Base-by-base conservation (phyloP, 2,888 invertebrate species). In the Anodontia alba region DNA sequence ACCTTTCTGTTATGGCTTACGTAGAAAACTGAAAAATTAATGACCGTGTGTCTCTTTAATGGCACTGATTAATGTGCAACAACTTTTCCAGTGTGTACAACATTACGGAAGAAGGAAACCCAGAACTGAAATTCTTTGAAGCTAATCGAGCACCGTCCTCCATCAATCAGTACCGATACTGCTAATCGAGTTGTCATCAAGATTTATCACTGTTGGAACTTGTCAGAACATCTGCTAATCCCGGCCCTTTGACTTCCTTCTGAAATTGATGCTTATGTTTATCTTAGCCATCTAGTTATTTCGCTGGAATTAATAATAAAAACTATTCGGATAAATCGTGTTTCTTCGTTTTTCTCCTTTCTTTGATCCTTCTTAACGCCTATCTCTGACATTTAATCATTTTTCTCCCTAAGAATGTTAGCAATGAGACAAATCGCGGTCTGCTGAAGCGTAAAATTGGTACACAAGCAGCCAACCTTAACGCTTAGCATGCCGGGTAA, bases 141-240 rank as follows among this genome's bases (percentile, higher is more conserved):
- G 62, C 20, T 62, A 33, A 62, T 29, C 62, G 33, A 62, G 33
- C 33, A 62, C 29, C 10, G 62, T 17, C 31, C 33, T 26, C 33
- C 17, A 62, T 62, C 62, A 62, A 62, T 62, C 62, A 62, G 8
- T 33, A 33, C 3, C 15, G 20, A 33, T 23, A 33, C 17, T 8
- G 62, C 33, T 62, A 62, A 62, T 62, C 62, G 62, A 62, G 62
- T 62, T 62, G 62, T 62, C 62, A 62, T 62, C 62, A 62, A 62
- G 62, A 62, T 62, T 62, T 62, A 62, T 62, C 62, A 17, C 33
- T 62, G 20, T 62, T 62, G 33, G 62, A 62, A 62, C 33, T 62
- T 62, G 29, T 62, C 62, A 33, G 62, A 62, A 62, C 62, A 33
- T 62, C 62, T 62, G 62, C 20, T 62, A 62, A 62, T 62, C 62